Evolutionary conservation across 2,888 invertebrate genomes (phyloP).

Genomic region (Conistra vaccinii): DNA sequence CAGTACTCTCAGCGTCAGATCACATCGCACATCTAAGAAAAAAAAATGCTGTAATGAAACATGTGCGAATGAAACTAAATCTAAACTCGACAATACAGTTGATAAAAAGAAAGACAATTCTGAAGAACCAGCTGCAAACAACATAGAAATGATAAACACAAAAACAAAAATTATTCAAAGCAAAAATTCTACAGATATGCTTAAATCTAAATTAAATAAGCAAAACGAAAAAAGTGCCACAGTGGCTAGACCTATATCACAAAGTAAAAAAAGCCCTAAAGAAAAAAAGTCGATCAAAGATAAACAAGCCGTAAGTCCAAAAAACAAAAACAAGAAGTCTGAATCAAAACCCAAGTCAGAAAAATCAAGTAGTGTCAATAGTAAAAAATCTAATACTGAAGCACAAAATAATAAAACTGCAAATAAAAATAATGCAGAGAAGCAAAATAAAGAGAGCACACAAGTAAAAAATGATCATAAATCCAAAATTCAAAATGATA

Average conservation of each 20-base stretch:
- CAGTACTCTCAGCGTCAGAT: slow-evolving; percentile 61
- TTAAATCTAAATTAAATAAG: slow-evolving; percentile 41
- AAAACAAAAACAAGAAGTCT: slow-evolving; percentile 21
- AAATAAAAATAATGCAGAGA: slow-evolving; percentile 32
- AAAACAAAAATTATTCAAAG: slow-evolving; percentile 19
- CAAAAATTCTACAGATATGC: slow-evolving; percentile 7
- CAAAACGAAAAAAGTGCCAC: slow-evolving; percentile 30
- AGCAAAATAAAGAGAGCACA: not conserved
- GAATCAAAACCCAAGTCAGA: slow-evolving; percentile 29
- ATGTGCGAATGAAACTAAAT: slow-evolving; percentile 15
- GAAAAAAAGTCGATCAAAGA: slow-evolving; percentile 4
- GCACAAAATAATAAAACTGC: slow-evolving; percentile 21
- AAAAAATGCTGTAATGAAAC: slow-evolving; percentile 56
- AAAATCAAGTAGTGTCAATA: slow-evolving; percentile 19
- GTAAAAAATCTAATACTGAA: slow-evolving; percentile 23
- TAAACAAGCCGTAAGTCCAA: slow-evolving; percentile 22
- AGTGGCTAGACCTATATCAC: slow-evolving; percentile 5
- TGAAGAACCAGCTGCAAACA: slow-evolving; percentile 6
- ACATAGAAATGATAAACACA: slow-evolving; percentile 12
- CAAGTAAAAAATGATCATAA: slow-evolving; percentile 19
- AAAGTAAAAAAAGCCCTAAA: slow-evolving; percentile 30
- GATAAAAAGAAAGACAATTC: slow-evolving; percentile 30
- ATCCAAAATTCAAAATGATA: slow-evolving; percentile 20
- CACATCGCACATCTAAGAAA: slow-evolving; percentile 67
- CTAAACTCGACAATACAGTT: slow-evolving; percentile 21